These are phyloP conservation scores for Abramis brama DNA, from an alignment of 2,113 vertebrate species.

Conservation along the genomic window DNA sequence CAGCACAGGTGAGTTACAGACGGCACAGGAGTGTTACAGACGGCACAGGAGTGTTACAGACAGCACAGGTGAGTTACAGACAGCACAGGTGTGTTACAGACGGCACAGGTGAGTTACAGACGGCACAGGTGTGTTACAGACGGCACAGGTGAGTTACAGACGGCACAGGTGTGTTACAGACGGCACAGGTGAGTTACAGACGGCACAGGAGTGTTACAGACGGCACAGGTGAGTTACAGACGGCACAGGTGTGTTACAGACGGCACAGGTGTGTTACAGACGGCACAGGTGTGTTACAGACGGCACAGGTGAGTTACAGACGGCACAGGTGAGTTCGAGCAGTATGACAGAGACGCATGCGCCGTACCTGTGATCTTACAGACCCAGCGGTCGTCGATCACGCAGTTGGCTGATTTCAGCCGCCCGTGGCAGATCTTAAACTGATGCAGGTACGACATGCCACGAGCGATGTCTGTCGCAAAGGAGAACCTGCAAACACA, in stretches of 20 bases:
- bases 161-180: not conserved
- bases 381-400: conserved; percentile 85
- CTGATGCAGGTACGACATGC: conserved; percentile 85
- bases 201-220: too few species aligned
- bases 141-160: not conserved
- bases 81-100: not conserved
- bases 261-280: not conserved
- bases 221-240: not conserved
- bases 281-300: too few species aligned
- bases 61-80: not conserved
- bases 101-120: not conserved
- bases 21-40: too few species aligned
- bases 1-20: too few species aligned
- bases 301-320: not conserved
- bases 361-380: conserved; percentile 83
- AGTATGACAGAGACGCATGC: too few species aligned
- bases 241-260: not conserved
- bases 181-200: not conserved
- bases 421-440: conserved; percentile 79
- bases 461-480: conserved; percentile 80
- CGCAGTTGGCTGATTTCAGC: conserved; percentile 83
- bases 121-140: not conserved
- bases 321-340: not conserved
- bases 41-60: too few species aligned
- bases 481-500: conserved; percentile 82